phyloP scores from a whole-genome alignment of 2,797 vertebrate species.

The Cirrhinus molitorella region DNA sequence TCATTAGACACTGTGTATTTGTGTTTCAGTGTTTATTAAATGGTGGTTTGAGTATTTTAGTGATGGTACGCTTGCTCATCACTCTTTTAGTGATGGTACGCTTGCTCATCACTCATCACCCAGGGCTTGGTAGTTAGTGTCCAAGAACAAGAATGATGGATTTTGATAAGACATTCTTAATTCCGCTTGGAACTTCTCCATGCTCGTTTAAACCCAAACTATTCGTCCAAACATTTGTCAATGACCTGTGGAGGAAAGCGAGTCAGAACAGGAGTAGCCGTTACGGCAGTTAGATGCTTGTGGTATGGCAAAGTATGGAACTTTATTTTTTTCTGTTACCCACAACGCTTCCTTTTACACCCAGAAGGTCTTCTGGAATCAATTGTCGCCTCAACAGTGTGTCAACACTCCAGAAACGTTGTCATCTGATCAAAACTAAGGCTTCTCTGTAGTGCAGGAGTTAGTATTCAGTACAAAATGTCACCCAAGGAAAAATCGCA shows the following conservation, averaged over 20 bases:
- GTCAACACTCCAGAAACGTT: slow-evolving; percentile 49
- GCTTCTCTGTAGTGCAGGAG: slow-evolving; percentile 23
- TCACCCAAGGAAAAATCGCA: slow-evolving; percentile 38
- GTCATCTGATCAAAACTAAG: slow-evolving; percentile 34
- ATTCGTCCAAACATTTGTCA: slow-evolving; percentile 64
- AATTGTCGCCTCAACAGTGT: slow-evolving; percentile 55
- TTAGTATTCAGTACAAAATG: slow-evolving; percentile 35
- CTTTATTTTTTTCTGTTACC: slow-evolving; percentile 54
- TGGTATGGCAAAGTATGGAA: slow-evolving; percentile 60
- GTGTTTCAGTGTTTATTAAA: slow-evolving; percentile 60
- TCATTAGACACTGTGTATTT: slow-evolving; percentile 59
- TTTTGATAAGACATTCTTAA: slow-evolving; percentile 57
- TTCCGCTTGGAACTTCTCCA: slow-evolving; percentile 57
- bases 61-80: slow-evolving; percentile 64
- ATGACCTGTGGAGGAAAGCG: slow-evolving; percentile 60
- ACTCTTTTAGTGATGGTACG: slow-evolving; percentile 62
- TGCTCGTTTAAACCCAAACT: slow-evolving; percentile 74
- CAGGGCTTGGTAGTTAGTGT: slow-evolving; percentile 53
- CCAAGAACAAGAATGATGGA: slow-evolving; percentile 61
- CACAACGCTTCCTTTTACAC: slow-evolving; percentile 56
- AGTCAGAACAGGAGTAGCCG: slow-evolving; percentile 52
- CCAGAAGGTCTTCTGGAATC: slow-evolving; percentile 61
- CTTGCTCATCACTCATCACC: slow-evolving; percentile 62
- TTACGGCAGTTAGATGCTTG: slow-evolving; percentile 64
- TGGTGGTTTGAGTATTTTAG: slow-evolving; percentile 58